These are phyloP conservation scores for Megaustenia siamemsis DNA, from an alignment of 2,888 invertebrate genomes.

Conservation along the genomic window DNA sequence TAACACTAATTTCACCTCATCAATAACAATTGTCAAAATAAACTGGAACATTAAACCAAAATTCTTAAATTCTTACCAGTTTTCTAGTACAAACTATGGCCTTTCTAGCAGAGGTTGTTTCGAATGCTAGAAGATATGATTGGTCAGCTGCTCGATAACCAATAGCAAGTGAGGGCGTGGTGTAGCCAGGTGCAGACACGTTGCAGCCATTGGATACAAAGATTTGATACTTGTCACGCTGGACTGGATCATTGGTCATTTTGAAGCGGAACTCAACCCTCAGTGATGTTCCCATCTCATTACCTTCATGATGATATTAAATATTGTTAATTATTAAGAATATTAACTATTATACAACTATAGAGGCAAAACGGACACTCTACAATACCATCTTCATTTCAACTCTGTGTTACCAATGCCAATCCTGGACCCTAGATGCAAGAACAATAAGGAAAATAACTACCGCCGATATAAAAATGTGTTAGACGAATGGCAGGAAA, in stretches of 20 bases:
- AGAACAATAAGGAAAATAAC: too few relatives aligned
- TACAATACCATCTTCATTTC: too few relatives aligned
- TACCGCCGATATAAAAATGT: too few relatives aligned
- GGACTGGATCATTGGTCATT: slow-evolving; percentile 55
- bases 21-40: not conserved
- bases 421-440: too few relatives aligned
- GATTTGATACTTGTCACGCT: slow-evolving; percentile 61
- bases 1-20: not conserved
- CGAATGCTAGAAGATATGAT: slow-evolving; percentile 60
- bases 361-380: too few relatives aligned
- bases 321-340: too few relatives aligned
- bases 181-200: slow-evolving; percentile 60
- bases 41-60: not conserved
- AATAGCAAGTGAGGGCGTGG: slow-evolving; percentile 62
- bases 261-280: slow-evolving; percentile 61
- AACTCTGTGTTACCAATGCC: too few relatives aligned
- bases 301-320: slow-evolving; percentile 46
- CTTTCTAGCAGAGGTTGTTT: slow-evolving; percentile 59
- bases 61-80: slow-evolving; percentile 57
- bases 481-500: too few relatives aligned
- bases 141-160: slow-evolving; percentile 61
- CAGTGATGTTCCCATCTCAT: slow-evolving; percentile 61
- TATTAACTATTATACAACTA: too few relatives aligned
- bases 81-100: slow-evolving; percentile 60
- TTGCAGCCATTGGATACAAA: slow-evolving; percentile 65